Percentiles rank a stretch among this genome's conserved stretches.
Evolutionary conservation across 2,797 vertebrate species (phyloP).

Genomic region (Platyrinchus mystaceus): DNA sequence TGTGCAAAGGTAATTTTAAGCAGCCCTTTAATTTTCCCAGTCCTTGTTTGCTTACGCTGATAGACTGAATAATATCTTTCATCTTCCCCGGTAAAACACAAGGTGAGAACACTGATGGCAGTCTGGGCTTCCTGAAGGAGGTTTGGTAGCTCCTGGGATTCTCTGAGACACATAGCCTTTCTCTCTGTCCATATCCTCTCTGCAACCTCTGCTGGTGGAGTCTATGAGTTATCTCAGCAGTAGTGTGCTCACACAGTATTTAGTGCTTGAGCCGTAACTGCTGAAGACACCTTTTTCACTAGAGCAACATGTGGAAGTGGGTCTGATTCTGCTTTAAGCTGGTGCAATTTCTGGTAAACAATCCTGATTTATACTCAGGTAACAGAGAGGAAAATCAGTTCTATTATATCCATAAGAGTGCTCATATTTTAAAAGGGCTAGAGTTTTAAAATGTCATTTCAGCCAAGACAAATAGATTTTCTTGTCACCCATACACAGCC

Average conservation of each 20-base stretch:
- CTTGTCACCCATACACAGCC: slow-evolving; percentile 15
- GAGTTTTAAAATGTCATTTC: slow-evolving; percentile 27
- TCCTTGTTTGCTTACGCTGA: neutral
- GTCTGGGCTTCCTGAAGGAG: neutral
- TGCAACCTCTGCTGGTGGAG: accelerated
- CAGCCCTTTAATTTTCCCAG: neutral
- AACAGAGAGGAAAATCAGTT: slow-evolving; percentile 15
- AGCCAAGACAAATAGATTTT: slow-evolving; percentile 50
- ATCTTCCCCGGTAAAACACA: neutral
- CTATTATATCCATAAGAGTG: neutral
- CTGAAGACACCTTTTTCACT: neutral
- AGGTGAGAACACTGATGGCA: accelerated
- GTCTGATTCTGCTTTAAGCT: neutral
- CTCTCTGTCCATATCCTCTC: neutral
- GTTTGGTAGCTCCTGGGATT: neutral
- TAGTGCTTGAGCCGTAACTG: neutral
- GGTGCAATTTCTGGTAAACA: neutral
- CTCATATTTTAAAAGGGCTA: neutral
- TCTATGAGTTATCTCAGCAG: neutral
- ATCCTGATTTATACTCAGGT: neutral
- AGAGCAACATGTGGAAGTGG: neutral
- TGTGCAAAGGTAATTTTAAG: neutral
- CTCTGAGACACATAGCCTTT: accelerated
- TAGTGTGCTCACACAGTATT: neutral
- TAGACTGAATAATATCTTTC: neutral